These are phyloP conservation scores for Drosophila mayaguana DNA, from an alignment of 2,888 invertebrate species.

Conservation along the genomic window DNA sequence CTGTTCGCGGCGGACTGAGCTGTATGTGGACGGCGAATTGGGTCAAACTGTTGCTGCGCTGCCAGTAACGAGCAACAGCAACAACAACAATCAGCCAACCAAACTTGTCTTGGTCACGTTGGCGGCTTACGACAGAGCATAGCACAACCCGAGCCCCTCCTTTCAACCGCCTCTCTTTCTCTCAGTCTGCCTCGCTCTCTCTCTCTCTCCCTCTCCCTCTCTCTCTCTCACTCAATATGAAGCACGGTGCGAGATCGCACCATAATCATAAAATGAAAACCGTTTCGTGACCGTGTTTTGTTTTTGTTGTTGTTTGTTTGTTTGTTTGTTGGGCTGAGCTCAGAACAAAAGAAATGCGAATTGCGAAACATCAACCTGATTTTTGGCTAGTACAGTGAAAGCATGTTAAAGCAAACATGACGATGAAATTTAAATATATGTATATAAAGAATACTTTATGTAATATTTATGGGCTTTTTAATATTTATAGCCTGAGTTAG, in stretches of 20 bases:
- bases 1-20: constrained; percentile 55
- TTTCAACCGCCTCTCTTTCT: not conserved
- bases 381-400: not conserved
- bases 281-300: constrained; percentile 53
- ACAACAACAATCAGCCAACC: constrained; percentile 53
- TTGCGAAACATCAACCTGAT: constrained; percentile 26
- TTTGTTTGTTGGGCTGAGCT: constrained; percentile 5
- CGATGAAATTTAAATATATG: not conserved
- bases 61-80: constrained; percentile 23
- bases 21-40: constrained; percentile 60
- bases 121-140: constrained; percentile 55
- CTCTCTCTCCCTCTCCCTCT: not conserved
- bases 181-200: not conserved
- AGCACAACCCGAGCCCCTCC: constrained; percentile 11
- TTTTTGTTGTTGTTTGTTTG: not conserved
- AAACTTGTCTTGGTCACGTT: constrained; percentile 74
- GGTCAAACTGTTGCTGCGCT: constrained; percentile 71
- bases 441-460: not conserved
- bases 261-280: constrained; percentile 38
- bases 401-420: not conserved
- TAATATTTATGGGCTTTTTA: not conserved
- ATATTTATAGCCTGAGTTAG: not conserved
- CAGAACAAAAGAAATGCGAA: constrained; percentile 37
- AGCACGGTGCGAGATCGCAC: constrained; percentile 44
- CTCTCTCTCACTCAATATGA: constrained; percentile 48